phyloP scores from a whole-genome alignment of 2,888 invertebrate genomes.

The Tetranychus truncatus region DNA sequence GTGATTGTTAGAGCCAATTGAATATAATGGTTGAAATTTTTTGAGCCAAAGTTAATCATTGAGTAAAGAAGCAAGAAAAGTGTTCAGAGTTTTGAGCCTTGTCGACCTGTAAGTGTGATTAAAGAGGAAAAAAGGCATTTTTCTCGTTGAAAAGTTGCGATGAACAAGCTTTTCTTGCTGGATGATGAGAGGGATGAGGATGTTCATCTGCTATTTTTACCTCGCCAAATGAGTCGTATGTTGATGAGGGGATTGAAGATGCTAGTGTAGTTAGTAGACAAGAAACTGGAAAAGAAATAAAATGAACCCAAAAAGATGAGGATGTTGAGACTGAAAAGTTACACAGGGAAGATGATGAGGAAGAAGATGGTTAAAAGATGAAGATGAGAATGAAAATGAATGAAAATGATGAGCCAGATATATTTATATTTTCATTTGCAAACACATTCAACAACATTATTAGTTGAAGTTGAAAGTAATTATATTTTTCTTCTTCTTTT shows the following conservation, averaged over 20 bases:
- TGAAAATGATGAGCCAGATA: neutral
- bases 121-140: too few relatives aligned
- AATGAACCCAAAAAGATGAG: neutral
- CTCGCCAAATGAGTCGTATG: neutral
- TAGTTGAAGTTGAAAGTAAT: neutral
- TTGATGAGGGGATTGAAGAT: neutral
- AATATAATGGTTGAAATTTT: too few relatives aligned
- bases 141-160: too few relatives aligned
- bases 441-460: neutral
- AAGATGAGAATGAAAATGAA: neutral
- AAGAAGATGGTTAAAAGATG: too few relatives aligned
- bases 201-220: slow-evolving; percentile 1
- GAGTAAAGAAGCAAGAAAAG: too few relatives aligned
- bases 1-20: too few relatives aligned
- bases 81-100: too few relatives aligned
- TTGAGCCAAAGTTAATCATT: too few relatives aligned
- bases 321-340: neutral
- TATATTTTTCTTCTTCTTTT: neutral
- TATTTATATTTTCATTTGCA: too few relatives aligned
- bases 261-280: neutral
- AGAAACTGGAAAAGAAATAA: neutral
- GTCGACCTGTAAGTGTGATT: too few relatives aligned
- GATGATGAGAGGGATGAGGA: neutral
- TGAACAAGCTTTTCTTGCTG: too few relatives aligned
- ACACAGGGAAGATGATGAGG: too few relatives aligned